phyloP scores from a whole-genome alignment of 2,113 vertebrate species.

The Malurus elegans region DNA sequence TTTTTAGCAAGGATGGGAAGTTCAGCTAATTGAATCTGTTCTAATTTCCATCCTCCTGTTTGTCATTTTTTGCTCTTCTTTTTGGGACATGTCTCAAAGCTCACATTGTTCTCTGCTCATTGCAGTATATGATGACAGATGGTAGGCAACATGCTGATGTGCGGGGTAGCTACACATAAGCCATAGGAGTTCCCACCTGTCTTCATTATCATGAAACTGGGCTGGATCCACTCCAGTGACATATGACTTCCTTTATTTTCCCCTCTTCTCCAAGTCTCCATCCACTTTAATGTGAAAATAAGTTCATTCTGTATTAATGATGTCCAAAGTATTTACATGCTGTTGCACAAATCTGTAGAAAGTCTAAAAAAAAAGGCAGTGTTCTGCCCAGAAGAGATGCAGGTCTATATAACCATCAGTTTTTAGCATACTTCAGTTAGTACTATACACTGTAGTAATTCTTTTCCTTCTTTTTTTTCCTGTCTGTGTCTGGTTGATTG shows the following conservation, averaged over 20 bases:
- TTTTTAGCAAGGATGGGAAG: conserved; percentile 19
- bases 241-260: not conserved
- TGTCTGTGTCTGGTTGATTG: not conserved
- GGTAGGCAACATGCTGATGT: conserved; percentile 17
- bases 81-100: not conserved
- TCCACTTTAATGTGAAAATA: not conserved
- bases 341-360: not conserved
- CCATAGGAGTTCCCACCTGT: conserved; percentile 11
- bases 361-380: not conserved
- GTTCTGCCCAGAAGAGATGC: not conserved
- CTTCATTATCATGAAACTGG: not conserved
- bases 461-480: not conserved
- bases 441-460: not conserved
- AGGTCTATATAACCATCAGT: not conserved
- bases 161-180: not conserved
- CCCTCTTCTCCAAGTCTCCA: not conserved
- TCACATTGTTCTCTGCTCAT: not conserved
- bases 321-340: not conserved
- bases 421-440: not conserved
- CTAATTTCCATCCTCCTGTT: conserved; percentile 37
- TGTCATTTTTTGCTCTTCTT: not conserved
- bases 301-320: not conserved
- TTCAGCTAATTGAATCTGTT: conserved; percentile 31
- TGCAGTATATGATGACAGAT: conserved; percentile 14
- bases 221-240: conserved; percentile 5